Percentiles rank a stretch among this genome's conserved stretches.
Conservation (phyloP, 1,140 invertebrate species). For the Caenorhabditis latens region DNA sequence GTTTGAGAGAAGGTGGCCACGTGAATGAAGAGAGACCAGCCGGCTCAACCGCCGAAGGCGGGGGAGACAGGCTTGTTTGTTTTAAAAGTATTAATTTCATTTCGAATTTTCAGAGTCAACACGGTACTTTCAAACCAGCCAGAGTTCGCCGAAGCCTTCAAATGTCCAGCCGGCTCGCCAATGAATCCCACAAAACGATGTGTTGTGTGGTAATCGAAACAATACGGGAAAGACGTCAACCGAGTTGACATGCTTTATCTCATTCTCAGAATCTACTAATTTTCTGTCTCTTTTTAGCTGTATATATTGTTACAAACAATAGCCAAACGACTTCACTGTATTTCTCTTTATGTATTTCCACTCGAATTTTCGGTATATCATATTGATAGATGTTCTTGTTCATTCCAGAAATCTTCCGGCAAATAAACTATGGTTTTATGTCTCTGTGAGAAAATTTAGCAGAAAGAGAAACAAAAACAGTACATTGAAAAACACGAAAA, state of each 20-base stretch:
- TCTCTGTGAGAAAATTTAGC: constrained; percentile 84
- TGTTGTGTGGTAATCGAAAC: constrained; percentile 85
- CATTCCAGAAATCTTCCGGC: constrained; percentile 27
- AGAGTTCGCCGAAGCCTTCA: constrained; percentile 87
- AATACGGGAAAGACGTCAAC: constrained; percentile 16
- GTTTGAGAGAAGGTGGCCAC: no score
- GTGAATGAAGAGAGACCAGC: no score
- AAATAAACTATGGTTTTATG: background rate
- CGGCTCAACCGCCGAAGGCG: no score
- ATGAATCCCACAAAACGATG: constrained; percentile 91
- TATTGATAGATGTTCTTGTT: constrained; percentile 57
- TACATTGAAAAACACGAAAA: no score
- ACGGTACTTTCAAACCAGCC: constrained; percentile 87
- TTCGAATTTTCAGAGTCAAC: constrained; percentile 82
- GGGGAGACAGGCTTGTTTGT: no score
- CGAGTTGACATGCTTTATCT: constrained; percentile 17
- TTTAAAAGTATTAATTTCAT: background rate
- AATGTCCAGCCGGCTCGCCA: constrained; percentile 83
- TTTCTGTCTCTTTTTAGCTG: constrained; percentile 2
- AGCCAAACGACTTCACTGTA: constrained; percentile 24
- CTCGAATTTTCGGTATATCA: constrained; percentile 49
- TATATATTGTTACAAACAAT: constrained; percentile 51
- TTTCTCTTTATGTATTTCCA: constrained; percentile 17
- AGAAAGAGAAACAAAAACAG: background rate
- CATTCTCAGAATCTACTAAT: constrained; percentile 38